Base-by-base conservation (phyloP, 2,113 vertebrate species). In the Dunckerocampus dactyliophorus region DNA sequence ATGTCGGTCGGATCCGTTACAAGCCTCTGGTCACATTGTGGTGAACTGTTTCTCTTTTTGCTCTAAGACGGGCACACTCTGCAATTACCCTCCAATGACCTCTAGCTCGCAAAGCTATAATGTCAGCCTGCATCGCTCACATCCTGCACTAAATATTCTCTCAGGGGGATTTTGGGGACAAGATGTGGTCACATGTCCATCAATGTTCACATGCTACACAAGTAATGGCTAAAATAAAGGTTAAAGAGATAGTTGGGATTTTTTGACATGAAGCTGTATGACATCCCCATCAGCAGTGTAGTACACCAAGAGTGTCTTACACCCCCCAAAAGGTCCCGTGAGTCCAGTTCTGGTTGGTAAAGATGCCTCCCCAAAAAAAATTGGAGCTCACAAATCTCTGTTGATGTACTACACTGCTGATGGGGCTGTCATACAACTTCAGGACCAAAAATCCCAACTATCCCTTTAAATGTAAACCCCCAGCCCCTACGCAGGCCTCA, bases 201-300 rank as follows among this genome's bases (percentile, higher is more conserved):
- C 76, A 75, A 74, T 79, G 80, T 71, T 75, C 51, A 72, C 43
- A 74, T 71, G 64, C 71, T 79, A 74, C 69, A 81, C 45, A 63
- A 37, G 72, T 52, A 63, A 66, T 79, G 59, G 69, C 53, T 79
- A 59, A 62, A 82, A 73, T 71, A 66, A 82, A 78, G 64, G n/a
- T 56, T 37, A 10, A 34, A n/a, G n/a, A n/a, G n/a, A n/a, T n/a
- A n/a, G n/a, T n/a, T n/a, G n/a, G n/a, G n/a, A n/a, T n/a, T n/a
- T n/a, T n/a, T n/a, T n/a, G n/a, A n/a, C n/a, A n/a, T n/a, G n/a
- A n/a, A n/a, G n/a, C n/a, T n/a, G n/a, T n/a, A n/a, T n/a, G n/a
- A n/a, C n/a, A n/a, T n/a, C n/a, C n/a, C n/a, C n/a, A n/a, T n/a
- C n/a, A n/a, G n/a, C n/a, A n/a, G n/a, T n/a, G n/a, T n/a, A n/a